These are phyloP conservation scores for Phymanthus crucifer DNA, from an alignment of 92 coral and sea anemone genomes.

Conservation along the genomic window DNA sequence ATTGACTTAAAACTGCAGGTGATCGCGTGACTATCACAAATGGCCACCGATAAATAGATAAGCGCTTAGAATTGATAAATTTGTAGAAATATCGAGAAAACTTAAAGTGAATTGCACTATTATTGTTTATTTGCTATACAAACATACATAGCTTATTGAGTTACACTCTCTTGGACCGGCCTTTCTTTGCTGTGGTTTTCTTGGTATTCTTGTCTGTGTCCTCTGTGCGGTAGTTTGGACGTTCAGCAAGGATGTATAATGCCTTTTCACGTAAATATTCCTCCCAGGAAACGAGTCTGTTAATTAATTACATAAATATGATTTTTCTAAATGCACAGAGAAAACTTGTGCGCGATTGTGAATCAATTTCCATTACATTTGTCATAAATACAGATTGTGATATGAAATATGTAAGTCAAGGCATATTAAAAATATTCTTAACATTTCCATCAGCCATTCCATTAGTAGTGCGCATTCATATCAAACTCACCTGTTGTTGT, in stretches of 20 bases:
- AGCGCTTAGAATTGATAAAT: too few relatives aligned
- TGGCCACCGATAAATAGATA: too few relatives aligned
- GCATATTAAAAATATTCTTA: too few relatives aligned
- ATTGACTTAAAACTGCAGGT: too few relatives aligned
- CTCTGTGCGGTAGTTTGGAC: conserved; percentile 72
- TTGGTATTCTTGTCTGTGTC: not conserved
- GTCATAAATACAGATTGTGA: too few relatives aligned
- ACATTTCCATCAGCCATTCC: too few relatives aligned
- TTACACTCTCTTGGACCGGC: not conserved
- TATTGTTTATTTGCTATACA: too few relatives aligned
- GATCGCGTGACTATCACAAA: not conserved
- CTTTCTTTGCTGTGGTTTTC: not conserved
- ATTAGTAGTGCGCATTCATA: not conserved
- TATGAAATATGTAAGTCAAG: too few relatives aligned
- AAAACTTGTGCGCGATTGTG: not conserved
- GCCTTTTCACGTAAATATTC: conserved; percentile 93
- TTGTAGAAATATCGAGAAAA: too few relatives aligned
- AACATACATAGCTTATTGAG: too few relatives aligned
- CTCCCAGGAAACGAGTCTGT: conserved; percentile 93
- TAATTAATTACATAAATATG: not conserved
- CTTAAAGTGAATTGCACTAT: too few relatives aligned
- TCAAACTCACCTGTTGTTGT: conserved; percentile 73
- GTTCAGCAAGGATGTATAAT: conserved; percentile 79
- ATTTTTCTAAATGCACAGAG: not conserved
- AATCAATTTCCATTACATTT: too few relatives aligned